These are phyloP conservation scores for Eremobia ochroleuca DNA, from an alignment of 2,888 invertebrate species.

Conservation along the genomic window DNA sequence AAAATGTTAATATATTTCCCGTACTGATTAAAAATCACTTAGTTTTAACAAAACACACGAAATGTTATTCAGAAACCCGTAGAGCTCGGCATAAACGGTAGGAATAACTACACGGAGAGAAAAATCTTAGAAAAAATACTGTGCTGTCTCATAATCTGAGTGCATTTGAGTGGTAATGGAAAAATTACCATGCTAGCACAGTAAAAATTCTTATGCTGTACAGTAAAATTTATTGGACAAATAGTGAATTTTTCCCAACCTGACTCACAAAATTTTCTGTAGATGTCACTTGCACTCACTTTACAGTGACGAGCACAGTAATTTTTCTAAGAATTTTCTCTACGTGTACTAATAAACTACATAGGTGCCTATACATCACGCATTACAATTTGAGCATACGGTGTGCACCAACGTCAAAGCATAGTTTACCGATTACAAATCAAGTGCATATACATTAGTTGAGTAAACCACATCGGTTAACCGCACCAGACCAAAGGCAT, in stretches of 20 bases:
- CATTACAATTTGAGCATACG: constrained; percentile 3
- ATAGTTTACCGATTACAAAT: constrained; percentile 45
- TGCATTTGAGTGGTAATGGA: no score
- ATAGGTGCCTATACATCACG: background rate
- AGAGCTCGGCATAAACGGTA: background rate
- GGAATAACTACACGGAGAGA: no score
- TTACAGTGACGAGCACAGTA: no score
- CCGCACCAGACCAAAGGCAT: constrained; percentile 37
- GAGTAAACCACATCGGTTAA: constrained; percentile 37
- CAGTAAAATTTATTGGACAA: no score
- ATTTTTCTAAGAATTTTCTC: no score
- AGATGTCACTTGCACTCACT: no score
- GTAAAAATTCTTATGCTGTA: no score
- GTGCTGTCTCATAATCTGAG: no score
- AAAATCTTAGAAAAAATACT: no score
- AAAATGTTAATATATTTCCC: background rate
- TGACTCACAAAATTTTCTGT: no score
- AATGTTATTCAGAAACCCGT: background rate
- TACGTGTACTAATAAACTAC: background rate
- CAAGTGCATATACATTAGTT: constrained; percentile 27
- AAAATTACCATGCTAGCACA: no score
- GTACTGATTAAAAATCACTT: background rate
- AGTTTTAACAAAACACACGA: background rate
- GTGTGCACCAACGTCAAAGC: constrained; percentile 36
- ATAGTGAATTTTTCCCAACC: no score